Evolutionary conservation across 2,888 invertebrate genomes (phyloP).

Genomic region (Phrixothrix hirtus): DNA sequence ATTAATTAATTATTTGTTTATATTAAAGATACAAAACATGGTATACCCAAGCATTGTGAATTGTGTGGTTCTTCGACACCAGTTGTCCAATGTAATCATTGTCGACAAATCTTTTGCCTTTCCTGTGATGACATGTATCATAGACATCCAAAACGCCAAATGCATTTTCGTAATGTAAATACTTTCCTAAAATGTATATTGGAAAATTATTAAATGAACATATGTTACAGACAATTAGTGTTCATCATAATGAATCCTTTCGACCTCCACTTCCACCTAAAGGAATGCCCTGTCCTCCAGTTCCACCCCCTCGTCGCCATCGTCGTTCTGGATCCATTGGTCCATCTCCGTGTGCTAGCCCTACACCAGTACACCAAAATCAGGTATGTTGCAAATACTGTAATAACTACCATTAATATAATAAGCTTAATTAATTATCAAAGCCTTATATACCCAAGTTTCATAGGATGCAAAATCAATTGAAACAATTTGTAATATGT

Average conservation of each 20-base stretch:
- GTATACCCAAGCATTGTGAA: conserved; percentile 72
- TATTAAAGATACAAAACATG: conserved; percentile 35
- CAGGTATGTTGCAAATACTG: conserved; percentile 45
- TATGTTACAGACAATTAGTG: conserved; percentile 37
- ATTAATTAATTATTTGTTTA: background rate
- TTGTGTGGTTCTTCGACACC: conserved; percentile 83
- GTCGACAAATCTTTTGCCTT: conserved; percentile 83
- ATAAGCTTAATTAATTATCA: background rate
- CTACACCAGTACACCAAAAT: conserved; percentile 53
- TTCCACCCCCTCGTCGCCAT: conserved; percentile 68
- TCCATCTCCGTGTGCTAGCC: conserved; percentile 57
- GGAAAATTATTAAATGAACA: background rate
- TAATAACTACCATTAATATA: background rate
- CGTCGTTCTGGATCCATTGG: conserved; percentile 61
- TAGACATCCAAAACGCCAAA: conserved; percentile 84
- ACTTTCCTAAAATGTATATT: background rate
- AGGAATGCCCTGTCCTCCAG: conserved; percentile 59
- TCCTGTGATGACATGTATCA: conserved; percentile 95
- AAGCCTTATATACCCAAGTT: conserved; percentile 7
- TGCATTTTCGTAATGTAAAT: conserved; percentile 76
- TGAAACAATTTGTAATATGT: too few relatives aligned
- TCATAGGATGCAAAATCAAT: too few relatives aligned
- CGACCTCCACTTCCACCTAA: conserved; percentile 72
- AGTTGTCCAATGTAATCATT: conserved; percentile 81
- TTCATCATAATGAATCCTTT: conserved; percentile 37